Evolutionary conservation across 2,113 vertebrate species (phyloP).

Genomic region (Callaeas wilsoni): DNA sequence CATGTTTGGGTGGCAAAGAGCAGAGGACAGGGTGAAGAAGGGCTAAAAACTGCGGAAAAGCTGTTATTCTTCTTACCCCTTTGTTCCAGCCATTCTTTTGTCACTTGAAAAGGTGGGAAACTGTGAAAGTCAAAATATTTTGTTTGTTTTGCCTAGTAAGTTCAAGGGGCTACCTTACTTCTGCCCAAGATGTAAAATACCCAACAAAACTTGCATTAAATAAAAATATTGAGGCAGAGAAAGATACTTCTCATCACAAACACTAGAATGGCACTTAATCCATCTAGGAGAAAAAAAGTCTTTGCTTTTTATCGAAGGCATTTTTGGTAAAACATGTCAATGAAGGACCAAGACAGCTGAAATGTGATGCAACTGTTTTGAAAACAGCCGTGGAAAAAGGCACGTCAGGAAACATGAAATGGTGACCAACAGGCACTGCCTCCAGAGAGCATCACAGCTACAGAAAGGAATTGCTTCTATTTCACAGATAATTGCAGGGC

Average conservation of each 20-base stretch:
- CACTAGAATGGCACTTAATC: not conserved
- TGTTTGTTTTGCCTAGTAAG: not conserved
- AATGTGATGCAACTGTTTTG: not conserved
- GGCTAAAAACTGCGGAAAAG: not conserved
- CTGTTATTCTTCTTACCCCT: rapidly evolving
- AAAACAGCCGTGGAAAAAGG: not conserved
- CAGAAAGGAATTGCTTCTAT: not conserved
- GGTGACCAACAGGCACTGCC: not conserved
- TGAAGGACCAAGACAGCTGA: not conserved
- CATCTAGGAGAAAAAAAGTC: not conserved
- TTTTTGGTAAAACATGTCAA: not conserved
- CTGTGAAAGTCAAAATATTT: not conserved
- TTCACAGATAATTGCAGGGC: slow-evolving; percentile 31
- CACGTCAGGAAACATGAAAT: not conserved
- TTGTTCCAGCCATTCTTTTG: not conserved
- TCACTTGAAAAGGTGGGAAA: not conserved
- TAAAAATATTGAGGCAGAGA: not conserved
- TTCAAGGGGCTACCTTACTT: not conserved
- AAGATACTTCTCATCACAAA: not conserved
- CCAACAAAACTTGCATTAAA: not conserved
- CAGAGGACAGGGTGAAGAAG: rapidly evolving
- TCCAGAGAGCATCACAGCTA: not conserved
- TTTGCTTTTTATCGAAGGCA: not conserved
- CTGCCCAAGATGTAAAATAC: not conserved
- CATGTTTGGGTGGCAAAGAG: not conserved